These are phyloP conservation scores for Nematolebias whitei DNA, from an alignment of 2,113 vertebrate genomes.

Conservation along the genomic window DNA sequence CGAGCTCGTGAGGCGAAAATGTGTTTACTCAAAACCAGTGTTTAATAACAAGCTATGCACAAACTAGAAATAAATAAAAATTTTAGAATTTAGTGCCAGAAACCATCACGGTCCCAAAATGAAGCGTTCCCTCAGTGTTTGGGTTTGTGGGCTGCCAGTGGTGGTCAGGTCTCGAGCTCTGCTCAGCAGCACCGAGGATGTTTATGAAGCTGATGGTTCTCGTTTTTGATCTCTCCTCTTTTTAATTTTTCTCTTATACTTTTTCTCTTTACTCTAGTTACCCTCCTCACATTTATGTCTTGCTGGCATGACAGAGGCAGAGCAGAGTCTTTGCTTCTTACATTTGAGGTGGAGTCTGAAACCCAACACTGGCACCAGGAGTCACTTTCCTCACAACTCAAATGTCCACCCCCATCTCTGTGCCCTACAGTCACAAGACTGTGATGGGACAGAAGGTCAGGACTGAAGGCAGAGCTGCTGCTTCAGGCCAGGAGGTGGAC, in stretches of 20 bases:
- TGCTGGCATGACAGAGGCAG: slow-evolving; percentile 14
- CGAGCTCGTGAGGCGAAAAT: slow-evolving; percentile 36
- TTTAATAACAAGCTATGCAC: slow-evolving; percentile 57
- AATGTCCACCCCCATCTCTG: slow-evolving; percentile 44
- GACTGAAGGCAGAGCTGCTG: slow-evolving; percentile 20
- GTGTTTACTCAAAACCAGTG: slow-evolving; percentile 49
- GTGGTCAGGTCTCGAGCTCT: slow-evolving; percentile 43
- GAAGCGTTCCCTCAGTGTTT: slow-evolving; percentile 36
- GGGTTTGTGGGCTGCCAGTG: slow-evolving; percentile 58
- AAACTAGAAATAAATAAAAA: slow-evolving; percentile 59
- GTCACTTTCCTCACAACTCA: slow-evolving; percentile 70
- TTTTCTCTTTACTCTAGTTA: not conserved
- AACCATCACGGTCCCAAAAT: slow-evolving; percentile 40
- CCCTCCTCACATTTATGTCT: slow-evolving; percentile 3
- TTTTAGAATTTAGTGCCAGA: slow-evolving; percentile 43
- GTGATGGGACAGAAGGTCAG: slow-evolving; percentile 44
- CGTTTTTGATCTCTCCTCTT: slow-evolving; percentile 31
- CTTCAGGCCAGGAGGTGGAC: not conserved
- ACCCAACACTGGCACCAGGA: slow-evolving; percentile 74
- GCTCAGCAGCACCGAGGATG: slow-evolving; percentile 20
- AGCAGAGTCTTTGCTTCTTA: slow-evolving; percentile 40
- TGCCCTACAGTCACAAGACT: slow-evolving; percentile 63
- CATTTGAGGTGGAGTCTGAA: slow-evolving; percentile 64
- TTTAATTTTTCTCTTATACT: slow-evolving; percentile 16
- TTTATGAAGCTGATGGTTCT: slow-evolving; percentile 39